Percentiles rank a stretch among this genome's conserved stretches.
phyloP scores from a whole-genome alignment of 2,113 vertebrate species.

The Aspidoscelis tigris region DNA sequence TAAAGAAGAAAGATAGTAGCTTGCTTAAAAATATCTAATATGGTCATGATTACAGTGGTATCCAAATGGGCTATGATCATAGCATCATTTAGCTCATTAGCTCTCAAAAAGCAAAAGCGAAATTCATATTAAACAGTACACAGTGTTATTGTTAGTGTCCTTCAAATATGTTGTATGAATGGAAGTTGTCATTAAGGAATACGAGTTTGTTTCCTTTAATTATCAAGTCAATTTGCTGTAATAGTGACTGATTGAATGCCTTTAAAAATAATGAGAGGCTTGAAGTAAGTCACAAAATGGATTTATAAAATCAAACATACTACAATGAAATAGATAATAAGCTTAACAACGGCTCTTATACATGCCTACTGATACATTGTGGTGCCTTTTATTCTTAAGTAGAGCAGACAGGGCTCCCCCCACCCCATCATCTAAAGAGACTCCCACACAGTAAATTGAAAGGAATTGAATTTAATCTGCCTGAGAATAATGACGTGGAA shows the following conservation, averaged over 20 bases:
- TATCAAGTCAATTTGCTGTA: constrained; percentile 21
- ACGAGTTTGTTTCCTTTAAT: background rate
- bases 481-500: background rate
- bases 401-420: constrained; percentile 27
- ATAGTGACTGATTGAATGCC: constrained; percentile 18
- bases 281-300: constrained; percentile 28
- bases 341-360: constrained; percentile 12
- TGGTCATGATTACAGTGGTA: background rate
- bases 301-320: constrained; percentile 13
- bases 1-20: background rate
- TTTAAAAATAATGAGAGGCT: constrained; percentile 30
- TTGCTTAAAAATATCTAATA: background rate
- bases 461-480: background rate
- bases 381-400: constrained; percentile 24
- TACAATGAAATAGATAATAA: constrained; percentile 28
- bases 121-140: constrained; percentile 16
- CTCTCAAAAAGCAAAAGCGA: constrained; percentile 13
- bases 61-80: background rate
- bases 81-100: background rate
- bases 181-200: background rate
- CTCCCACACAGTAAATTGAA: background rate
- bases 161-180: constrained; percentile 5
- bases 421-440: constrained; percentile 20
- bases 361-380: constrained; percentile 21
- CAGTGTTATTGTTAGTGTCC: constrained; percentile 7